Evolutionary conservation across 2,888 invertebrate species (phyloP).

Genomic region (Brachylomia viminalis): DNA sequence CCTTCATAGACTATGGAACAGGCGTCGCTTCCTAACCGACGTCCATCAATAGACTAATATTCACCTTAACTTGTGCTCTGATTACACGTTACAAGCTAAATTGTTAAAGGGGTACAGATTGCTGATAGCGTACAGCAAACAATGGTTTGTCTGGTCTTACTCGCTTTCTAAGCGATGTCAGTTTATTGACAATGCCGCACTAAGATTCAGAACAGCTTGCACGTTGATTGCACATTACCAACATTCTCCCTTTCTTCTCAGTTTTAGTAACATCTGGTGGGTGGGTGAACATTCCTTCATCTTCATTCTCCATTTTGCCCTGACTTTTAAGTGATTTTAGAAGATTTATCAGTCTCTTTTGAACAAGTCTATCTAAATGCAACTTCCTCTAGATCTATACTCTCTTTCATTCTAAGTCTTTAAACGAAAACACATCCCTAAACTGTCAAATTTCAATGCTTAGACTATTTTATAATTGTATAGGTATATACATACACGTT

Average conservation of each 20-base stretch:
- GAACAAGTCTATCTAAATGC: neutral
- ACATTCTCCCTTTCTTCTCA: too few species aligned
- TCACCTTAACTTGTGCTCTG: neutral
- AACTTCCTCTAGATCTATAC: neutral
- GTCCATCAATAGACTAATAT: slow-evolving; percentile 9
- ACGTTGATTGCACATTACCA: too few species aligned
- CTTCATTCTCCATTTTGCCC: neutral
- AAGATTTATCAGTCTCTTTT: neutral
- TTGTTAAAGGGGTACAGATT: neutral
- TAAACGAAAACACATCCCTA: neutral
- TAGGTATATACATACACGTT: neutral
- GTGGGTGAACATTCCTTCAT: neutral
- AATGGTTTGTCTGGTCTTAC: neutral
- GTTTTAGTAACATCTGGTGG: neutral
- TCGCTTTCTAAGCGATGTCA: neutral
- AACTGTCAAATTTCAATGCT: neutral
- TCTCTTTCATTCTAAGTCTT: neutral
- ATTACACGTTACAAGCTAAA: slow-evolving; percentile 12
- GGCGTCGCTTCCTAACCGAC: neutral
- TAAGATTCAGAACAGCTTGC: neutral
- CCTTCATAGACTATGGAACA: neutral
- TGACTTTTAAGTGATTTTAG: too few species aligned
- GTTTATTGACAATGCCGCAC: neutral
- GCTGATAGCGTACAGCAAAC: neutral
- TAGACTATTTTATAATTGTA: neutral